These are phyloP conservation scores for Drosophila siamana DNA, from an alignment of 2,888 invertebrate genomes.

Conservation along the genomic window DNA sequence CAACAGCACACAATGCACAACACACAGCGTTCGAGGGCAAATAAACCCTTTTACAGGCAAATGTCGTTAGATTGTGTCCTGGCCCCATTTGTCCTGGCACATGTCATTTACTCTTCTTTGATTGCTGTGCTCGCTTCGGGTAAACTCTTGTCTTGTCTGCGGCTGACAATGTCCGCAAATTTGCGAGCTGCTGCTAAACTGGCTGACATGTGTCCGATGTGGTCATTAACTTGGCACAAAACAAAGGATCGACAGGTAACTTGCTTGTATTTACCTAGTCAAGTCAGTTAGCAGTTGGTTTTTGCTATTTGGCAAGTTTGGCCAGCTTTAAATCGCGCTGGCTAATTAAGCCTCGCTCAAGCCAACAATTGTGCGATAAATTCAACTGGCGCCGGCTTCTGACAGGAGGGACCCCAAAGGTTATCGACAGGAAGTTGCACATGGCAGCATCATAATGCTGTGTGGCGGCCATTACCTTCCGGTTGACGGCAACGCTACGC, in stretches of 20 bases:
- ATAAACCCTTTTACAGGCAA: constrained; percentile 36
- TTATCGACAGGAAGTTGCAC: constrained; percentile 75
- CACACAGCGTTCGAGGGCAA: constrained; percentile 29
- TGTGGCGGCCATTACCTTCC: constrained; percentile 54
- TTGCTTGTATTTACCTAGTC: not conserved
- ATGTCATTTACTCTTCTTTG: constrained; percentile 41
- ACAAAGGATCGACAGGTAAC: constrained; percentile 36
- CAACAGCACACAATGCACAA: too few species aligned
- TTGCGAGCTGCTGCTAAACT: constrained; percentile 28
- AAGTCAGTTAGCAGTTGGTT: too few species aligned
- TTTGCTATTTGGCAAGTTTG: not conserved
- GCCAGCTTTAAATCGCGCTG: constrained; percentile 12
- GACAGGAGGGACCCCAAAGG: constrained; percentile 42
- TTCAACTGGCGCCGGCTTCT: constrained; percentile 55
- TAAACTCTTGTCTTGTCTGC: constrained; percentile 12
- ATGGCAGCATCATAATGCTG: constrained; percentile 55
- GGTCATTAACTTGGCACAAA: constrained; percentile 44
- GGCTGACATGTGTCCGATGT: constrained; percentile 55
- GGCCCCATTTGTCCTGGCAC: constrained; percentile 34
- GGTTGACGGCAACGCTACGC: constrained; percentile 30
- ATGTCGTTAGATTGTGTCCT: constrained; percentile 16
- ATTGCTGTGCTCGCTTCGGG: constrained; percentile 1
- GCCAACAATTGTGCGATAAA: constrained; percentile 65
- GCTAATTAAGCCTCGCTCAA: constrained; percentile 53
- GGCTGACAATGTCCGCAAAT: constrained; percentile 52